phyloP scores from a whole-genome alignment of 2,888 invertebrate species.

The Protophormia terraenovae region DNA sequence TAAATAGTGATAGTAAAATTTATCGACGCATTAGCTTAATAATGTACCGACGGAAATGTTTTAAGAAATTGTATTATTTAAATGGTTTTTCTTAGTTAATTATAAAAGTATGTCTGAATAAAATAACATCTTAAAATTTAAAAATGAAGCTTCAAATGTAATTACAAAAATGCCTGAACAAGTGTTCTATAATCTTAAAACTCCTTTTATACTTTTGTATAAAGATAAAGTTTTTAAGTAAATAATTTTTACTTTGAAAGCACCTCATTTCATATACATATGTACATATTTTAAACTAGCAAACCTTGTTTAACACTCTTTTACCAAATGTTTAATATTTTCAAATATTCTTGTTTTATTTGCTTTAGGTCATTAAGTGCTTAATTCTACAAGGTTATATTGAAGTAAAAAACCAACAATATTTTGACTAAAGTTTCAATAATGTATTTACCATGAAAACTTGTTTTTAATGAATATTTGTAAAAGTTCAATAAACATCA shows the following conservation, averaged over 20 bases:
- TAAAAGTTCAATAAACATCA: background rate
- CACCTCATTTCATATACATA: too few relatives aligned
- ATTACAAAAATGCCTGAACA: too few relatives aligned
- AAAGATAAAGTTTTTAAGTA: too few relatives aligned
- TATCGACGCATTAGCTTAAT: background rate
- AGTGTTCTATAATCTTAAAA: too few relatives aligned
- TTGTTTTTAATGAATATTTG: background rate
- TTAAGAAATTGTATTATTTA: too few relatives aligned
- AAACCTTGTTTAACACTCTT: background rate
- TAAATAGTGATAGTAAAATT: too few relatives aligned
- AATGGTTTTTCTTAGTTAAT: too few relatives aligned
- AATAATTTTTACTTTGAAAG: too few relatives aligned
- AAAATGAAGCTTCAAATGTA: too few relatives aligned
- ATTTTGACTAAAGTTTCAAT: background rate
- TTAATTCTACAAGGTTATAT: background rate
- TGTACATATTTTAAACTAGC: background rate
- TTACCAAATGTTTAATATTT: background rate
- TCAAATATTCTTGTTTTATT: background rate
- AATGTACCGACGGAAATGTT: background rate
- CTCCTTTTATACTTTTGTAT: too few relatives aligned
- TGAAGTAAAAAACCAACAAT: background rate
- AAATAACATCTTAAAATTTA: too few relatives aligned
- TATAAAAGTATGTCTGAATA: too few relatives aligned
- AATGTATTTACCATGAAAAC: background rate
- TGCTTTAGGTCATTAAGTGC: background rate